Percentiles rank a stretch among this genome's conserved stretches.
These are phyloP conservation scores for Byasa hedistus DNA, from an alignment of 2,888 invertebrate species.

Conservation along the genomic window DNA sequence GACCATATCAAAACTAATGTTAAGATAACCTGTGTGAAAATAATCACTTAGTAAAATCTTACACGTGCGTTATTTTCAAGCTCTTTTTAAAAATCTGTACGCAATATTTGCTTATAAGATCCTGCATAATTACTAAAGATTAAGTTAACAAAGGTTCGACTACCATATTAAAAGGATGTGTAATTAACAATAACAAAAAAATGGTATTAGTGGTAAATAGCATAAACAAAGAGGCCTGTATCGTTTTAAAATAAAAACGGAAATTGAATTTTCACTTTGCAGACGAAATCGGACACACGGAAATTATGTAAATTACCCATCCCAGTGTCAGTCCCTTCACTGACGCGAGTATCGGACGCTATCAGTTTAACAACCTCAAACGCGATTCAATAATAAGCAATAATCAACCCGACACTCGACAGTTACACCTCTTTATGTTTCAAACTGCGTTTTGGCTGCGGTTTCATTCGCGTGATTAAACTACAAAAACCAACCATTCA, in stretches of 20 bases:
- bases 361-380: conserved; percentile 54
- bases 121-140: no score
- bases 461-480: conserved; percentile 28
- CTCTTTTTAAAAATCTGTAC: no score
- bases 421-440: conserved; percentile 28
- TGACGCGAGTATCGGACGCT: conserved; percentile 48
- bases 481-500: conserved; percentile 17
- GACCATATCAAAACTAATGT: not conserved
- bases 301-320: conserved; percentile 2
- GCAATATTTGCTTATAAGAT: no score
- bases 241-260: not conserved
- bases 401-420: conserved; percentile 37
- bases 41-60: not conserved
- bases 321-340: conserved; percentile 48
- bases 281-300: not conserved
- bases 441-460: conserved; percentile 27
- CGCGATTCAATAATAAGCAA: conserved; percentile 45
- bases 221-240: not conserved
- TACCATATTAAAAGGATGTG: no score
- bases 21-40: not conserved
- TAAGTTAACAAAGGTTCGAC: no score
- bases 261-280: not conserved
- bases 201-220: not conserved
- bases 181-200: no score
- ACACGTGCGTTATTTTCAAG: no score